Conservation (phyloP, 2,888 invertebrate species). For the Spodoptera littoralis region DNA sequence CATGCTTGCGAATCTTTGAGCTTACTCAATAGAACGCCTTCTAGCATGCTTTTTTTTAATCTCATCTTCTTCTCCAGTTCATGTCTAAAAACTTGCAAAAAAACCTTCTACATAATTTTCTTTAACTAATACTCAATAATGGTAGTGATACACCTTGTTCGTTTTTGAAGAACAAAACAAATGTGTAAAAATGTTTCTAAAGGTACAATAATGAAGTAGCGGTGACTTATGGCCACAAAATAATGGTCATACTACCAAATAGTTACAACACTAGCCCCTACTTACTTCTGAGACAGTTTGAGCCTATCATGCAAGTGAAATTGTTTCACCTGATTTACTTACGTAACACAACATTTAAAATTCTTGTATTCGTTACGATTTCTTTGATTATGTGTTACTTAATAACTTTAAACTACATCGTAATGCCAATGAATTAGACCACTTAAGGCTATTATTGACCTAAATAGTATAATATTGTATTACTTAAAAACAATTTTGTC, state of each 20-base stretch:
- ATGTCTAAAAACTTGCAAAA: too few relatives aligned
- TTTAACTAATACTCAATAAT: too few relatives aligned
- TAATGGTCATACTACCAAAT: neutral
- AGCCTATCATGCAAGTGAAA: conserved; percentile 17
- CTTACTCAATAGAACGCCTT: too few relatives aligned
- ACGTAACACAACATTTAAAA: conserved; percentile 31
- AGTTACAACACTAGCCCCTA: conserved; percentile 21
- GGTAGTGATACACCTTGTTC: too few relatives aligned
- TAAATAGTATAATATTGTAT: conserved; percentile 17
- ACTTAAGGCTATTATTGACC: conserved; percentile 18
- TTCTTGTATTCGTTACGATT: conserved; percentile 28
- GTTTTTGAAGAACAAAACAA: too few relatives aligned
- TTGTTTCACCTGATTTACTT: conserved; percentile 18
- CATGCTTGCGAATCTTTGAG: too few relatives aligned
- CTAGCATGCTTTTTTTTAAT: too few relatives aligned
- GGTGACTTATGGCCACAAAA: too few relatives aligned
- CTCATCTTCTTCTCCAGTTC: too few relatives aligned
- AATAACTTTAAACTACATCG: conserved; percentile 27
- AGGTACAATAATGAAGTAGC: too few relatives aligned
- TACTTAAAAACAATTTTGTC: conserved; percentile 1
- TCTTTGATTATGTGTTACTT: conserved; percentile 25
- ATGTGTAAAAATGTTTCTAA: too few relatives aligned
- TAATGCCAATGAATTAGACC: conserved; percentile 38
- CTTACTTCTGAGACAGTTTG: conserved; percentile 9
- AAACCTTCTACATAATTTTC: too few relatives aligned